These are phyloP conservation scores for Lutra lutra DNA, from an alignment of 2,797 vertebrate genomes.

Conservation along the genomic window DNA sequence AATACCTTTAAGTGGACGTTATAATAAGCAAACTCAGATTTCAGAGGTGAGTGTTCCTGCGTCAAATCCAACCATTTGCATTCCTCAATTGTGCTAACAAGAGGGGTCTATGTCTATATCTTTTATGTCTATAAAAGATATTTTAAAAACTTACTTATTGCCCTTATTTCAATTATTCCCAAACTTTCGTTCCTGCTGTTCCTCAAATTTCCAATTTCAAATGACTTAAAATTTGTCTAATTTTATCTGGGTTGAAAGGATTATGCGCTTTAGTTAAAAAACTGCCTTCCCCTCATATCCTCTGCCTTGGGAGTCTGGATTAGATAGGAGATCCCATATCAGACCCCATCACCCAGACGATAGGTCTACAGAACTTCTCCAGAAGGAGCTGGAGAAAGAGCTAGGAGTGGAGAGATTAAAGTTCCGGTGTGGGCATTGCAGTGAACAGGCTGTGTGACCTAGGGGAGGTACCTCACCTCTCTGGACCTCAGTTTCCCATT, in stretches of 20 bases:
- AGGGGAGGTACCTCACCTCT: not conserved
- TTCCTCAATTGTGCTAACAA: not conserved
- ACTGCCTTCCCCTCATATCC: not conserved
- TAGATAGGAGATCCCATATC: not conserved
- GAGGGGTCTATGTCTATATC: too few relatives aligned
- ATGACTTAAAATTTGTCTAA: slow-evolving; percentile 3
- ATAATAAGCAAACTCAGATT: slow-evolving; percentile 5
- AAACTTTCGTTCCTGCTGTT: not conserved
- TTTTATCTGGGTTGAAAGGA: slow-evolving; percentile 29
- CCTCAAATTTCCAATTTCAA: slow-evolving; percentile 37
- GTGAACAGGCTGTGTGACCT: not conserved
- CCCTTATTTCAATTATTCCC: slow-evolving; percentile 29
- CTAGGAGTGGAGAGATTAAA: not conserved
- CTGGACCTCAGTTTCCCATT: not conserved
- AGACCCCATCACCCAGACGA: not conserved
- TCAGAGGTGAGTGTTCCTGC: not conserved
- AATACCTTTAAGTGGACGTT: not conserved
- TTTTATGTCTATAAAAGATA: not conserved
- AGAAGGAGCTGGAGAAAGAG: not conserved
- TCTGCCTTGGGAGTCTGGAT: not conserved
- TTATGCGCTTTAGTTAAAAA: slow-evolving; percentile 21
- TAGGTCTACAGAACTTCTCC: not conserved
- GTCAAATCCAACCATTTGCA: not conserved
- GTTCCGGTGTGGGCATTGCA: not conserved
- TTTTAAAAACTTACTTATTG: not conserved